Conservation (phyloP, 2,113 vertebrate species). For the Chiloscyllium plagiosum region DNA sequence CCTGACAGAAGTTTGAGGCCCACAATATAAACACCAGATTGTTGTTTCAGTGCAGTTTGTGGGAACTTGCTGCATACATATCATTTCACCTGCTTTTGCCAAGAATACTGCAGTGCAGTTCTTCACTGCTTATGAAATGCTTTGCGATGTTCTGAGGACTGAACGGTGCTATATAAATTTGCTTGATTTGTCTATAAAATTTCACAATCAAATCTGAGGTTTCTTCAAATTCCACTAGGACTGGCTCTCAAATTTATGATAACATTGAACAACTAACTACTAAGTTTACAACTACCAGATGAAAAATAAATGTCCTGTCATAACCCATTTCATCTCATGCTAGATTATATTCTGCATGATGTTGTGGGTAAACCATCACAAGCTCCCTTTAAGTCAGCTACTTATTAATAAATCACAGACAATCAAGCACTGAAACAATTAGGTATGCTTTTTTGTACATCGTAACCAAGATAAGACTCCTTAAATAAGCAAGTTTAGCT, state of each 20-base stretch:
- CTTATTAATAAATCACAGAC: too few relatives aligned
- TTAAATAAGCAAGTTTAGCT: too few relatives aligned
- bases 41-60: not conserved
- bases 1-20: too few relatives aligned
- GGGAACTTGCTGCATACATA: not conserved
- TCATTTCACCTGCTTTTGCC: not conserved
- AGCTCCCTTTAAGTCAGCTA: too few relatives aligned
- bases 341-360: not conserved
- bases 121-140: too few relatives aligned
- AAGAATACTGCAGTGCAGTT: too few relatives aligned
- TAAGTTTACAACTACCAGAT: not conserved
- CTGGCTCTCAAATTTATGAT: not conserved
- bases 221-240: not conserved
- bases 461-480: too few relatives aligned
- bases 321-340: too few relatives aligned
- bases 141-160: too few relatives aligned
- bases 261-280: not conserved
- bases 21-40: not conserved
- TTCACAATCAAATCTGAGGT: not conserved
- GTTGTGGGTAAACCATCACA: too few relatives aligned
- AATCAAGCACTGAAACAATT: too few relatives aligned
- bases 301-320: not conserved
- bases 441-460: too few relatives aligned
- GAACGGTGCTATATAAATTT: not conserved
- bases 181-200: not conserved